Percentiles rank a stretch among this genome's conserved stretches.
Conservation (phyloP, 2,888 invertebrate genomes). For the Drosophila tanythrix region DNA sequence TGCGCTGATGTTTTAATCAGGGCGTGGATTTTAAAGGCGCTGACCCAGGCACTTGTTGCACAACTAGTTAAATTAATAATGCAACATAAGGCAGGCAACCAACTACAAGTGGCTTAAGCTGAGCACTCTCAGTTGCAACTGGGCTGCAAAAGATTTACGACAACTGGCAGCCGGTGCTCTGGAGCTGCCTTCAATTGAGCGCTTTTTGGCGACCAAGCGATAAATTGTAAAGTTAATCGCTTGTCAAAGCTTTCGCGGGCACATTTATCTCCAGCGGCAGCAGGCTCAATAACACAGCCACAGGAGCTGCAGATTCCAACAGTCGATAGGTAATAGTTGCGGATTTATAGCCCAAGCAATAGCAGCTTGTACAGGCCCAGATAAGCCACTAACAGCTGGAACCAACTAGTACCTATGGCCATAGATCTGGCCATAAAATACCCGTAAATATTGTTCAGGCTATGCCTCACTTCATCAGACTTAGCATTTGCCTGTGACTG, state of each 20-base stretch:
- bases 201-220: constrained; percentile 53
- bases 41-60: constrained; percentile 73
- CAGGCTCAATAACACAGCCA: constrained; percentile 7
- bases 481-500: constrained; percentile 50
- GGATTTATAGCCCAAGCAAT: constrained; percentile 38
- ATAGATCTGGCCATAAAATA: constrained; percentile 28
- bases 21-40: constrained; percentile 54
- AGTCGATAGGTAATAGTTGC: constrained; percentile 42
- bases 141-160: constrained; percentile 66
- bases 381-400: not conserved
- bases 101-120: constrained; percentile 7
- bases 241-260: constrained; percentile 75
- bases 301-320: constrained; percentile 41
- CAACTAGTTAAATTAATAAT: constrained; percentile 82
- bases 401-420: constrained; percentile 5
- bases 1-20: constrained; percentile 77
- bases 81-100: constrained; percentile 57
- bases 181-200: constrained; percentile 44
- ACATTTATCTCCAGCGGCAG: constrained; percentile 66
- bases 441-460: constrained; percentile 12
- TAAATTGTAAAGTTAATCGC: constrained; percentile 81
- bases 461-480: constrained; percentile 29
- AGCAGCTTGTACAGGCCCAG: constrained; percentile 5
- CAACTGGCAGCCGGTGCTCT: constrained; percentile 45
- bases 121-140: constrained; percentile 15